A percentile compares a stretch with the other conserved stretches of the same genome.
Evolutionary conservation across 2,888 invertebrate species (phyloP).

Genomic region (Drosophila neutralis): DNA sequence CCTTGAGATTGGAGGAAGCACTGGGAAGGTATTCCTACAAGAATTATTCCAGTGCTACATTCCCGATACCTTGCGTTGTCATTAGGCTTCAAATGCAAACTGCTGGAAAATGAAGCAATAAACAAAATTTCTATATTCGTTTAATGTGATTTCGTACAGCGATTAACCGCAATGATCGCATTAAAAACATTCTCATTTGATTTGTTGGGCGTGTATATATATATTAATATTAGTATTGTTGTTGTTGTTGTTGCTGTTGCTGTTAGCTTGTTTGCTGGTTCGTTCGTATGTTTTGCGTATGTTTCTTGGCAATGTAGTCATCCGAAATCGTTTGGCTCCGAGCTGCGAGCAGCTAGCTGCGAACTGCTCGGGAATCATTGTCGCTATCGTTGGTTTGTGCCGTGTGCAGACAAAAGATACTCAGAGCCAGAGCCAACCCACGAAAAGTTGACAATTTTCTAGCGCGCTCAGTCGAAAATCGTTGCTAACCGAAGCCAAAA

Average conservation of each 20-base stretch:
- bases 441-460: conserved; percentile 65
- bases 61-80: neutral
- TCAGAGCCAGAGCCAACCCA: conserved; percentile 43
- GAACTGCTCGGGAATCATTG: conserved; percentile 39
- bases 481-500: conserved; percentile 81
- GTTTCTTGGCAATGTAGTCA: conserved; percentile 62
- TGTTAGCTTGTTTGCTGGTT: conserved; percentile 21
- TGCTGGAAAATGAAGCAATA: conserved; percentile 32
- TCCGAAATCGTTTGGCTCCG: conserved; percentile 55
- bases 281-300: conserved; percentile 11
- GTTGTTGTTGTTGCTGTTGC: conserved; percentile 42
- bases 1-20: neutral
- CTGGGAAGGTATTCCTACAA: neutral
- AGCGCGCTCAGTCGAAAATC: conserved; percentile 79
- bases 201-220: conserved; percentile 4
- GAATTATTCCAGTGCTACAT: neutral
- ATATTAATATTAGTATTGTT: conserved; percentile 33
- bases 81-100: neutral
- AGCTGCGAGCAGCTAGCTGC: neutral
- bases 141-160: conserved; percentile 4
- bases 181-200: conserved; percentile 9
- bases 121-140: conserved; percentile 2
- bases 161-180: conserved; percentile 7
- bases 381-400: conserved; percentile 56
- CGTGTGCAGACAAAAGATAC: conserved; percentile 70